Base-by-base conservation (phyloP, 2,113 vertebrate genomes). In the Trichomycterus rosablanca region DNA sequence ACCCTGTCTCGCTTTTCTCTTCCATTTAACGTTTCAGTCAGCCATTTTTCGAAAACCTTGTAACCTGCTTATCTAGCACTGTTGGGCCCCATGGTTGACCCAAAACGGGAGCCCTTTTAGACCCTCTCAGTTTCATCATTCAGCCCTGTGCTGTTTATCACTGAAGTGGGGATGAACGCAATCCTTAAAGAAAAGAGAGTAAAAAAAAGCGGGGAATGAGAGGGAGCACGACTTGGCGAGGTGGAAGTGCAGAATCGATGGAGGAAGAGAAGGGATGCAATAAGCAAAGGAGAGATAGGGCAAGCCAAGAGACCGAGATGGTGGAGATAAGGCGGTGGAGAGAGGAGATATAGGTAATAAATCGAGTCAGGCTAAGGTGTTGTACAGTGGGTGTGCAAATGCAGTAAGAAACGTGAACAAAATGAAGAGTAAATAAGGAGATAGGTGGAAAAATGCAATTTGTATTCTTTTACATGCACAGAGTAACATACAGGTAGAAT, bases 61-160 rank as follows among this genome's bases (percentile, higher is more conserved):
- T 49, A 46, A 66, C 69, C 54, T 56, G 70, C 70, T 63, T 72
- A 75, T 66, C 70, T 66, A 69, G 70, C 49, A 55, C 35, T 67
- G 45, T 46, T 50, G 20, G 24, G 46, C 39, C 49, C 54, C n/a
- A 66, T 66, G 28, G 57, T 24, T 59, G 58, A 53, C 39, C 74
- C 49, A 2, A 57, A 66, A 63, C 30, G 16, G 59, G 45, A 66
- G 44, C 28, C 28, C 52, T 62, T 71, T 67, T 14, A 5, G 34
- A 54, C 23, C 44, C 12, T 23, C 28, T 66, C 4, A 45, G 64
- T 59, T 67, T 42, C 59, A 60, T 64, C 60, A 56, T 26, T 4
- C 23, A 1, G 9, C 54, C 23, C 3, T 12, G n/a, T 42, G 46
- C 45, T 22, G 1, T 37, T 67, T 66, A 63, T 72, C 24, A 12